Evolutionary conservation across 1,140 invertebrate species (phyloP).

Genomic region (Drosophila nigrodunni): DNA sequence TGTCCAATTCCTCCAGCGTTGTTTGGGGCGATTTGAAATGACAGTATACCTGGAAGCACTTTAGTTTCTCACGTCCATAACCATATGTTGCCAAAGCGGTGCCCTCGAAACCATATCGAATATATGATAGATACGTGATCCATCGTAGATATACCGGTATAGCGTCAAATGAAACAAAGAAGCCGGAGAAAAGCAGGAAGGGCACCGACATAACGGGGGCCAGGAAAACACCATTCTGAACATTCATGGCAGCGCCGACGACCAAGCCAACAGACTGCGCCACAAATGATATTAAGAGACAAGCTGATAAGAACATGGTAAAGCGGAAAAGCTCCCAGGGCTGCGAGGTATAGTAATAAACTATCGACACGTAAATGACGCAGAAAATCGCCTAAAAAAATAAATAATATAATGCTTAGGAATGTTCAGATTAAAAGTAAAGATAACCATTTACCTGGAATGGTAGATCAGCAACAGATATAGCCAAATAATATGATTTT

Average conservation of each 20-base stretch:
- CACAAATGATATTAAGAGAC: conserved; percentile 96
- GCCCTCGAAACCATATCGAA: conserved; percentile 97
- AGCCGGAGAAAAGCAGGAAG: conserved; percentile 97
- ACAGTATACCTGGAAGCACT: conserved; percentile 93
- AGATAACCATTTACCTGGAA: conserved; percentile 91
- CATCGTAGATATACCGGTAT: conserved; percentile 97
- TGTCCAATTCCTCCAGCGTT: conserved; percentile 96
- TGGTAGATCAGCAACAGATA: conserved; percentile 97
- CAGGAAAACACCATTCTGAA: conserved; percentile 97
- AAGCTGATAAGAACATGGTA: conserved; percentile 94
- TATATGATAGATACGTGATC: conserved; percentile 98
- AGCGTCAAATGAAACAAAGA: conserved; percentile 98
- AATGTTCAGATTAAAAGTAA: not conserved
- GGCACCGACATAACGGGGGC: conserved; percentile 98
- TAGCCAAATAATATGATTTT: conserved; percentile 97
- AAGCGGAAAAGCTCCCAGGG: conserved; percentile 93
- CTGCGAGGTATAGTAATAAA: conserved; percentile 98
- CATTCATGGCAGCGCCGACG: conserved; percentile 97
- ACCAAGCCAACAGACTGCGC: conserved; percentile 97
- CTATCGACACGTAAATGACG: conserved; percentile 95
- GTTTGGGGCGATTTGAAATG: conserved; percentile 95
- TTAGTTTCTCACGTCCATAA: conserved; percentile 91
- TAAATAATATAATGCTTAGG: not conserved
- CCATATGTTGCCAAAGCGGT: conserved; percentile 97
- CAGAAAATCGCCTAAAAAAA: conserved; percentile 92